phyloP scores from a whole-genome alignment of 2,888 invertebrate genomes.

The Cerceris rybyensis region DNA sequence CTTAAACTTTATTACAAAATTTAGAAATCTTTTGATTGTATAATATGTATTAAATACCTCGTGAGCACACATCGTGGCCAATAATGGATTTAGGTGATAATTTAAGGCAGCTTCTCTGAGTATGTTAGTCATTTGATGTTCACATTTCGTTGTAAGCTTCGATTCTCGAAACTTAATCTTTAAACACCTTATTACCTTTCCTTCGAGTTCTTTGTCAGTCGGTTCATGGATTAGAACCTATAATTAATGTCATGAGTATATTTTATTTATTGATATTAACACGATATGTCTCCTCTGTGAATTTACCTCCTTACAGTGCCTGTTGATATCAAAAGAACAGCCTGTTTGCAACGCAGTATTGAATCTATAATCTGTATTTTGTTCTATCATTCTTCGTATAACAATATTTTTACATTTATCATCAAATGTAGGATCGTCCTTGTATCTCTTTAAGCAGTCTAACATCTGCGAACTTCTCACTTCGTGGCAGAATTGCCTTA shows the following conservation, averaged over 20 bases:
- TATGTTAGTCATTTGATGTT: slow-evolving; percentile 91
- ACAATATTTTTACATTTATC: slow-evolving; percentile 92
- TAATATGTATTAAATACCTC: slow-evolving; percentile 82
- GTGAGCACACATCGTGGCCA: slow-evolving; percentile 90
- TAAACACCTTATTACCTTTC: slow-evolving; percentile 92
- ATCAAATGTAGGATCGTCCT: slow-evolving; percentile 90
- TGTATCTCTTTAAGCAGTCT: slow-evolving; percentile 90
- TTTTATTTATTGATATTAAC: neutral
- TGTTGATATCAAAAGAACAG: slow-evolving; percentile 92
- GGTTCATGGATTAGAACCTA: slow-evolving; percentile 59
- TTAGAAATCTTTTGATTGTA: neutral
- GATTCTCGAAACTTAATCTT: slow-evolving; percentile 90
- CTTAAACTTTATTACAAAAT: too few relatives aligned
- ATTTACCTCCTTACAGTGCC: slow-evolving; percentile 85
- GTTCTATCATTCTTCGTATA: slow-evolving; percentile 94
- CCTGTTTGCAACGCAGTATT: slow-evolving; percentile 92
- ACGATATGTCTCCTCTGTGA: neutral
- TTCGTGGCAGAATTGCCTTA: slow-evolving; percentile 91
- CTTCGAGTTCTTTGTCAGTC: slow-evolving; percentile 89
- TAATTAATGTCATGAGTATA: neutral
- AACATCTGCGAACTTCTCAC: slow-evolving; percentile 86
- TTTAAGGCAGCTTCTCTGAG: slow-evolving; percentile 95
- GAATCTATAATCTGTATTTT: slow-evolving; percentile 94
- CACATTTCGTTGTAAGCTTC: slow-evolving; percentile 89
- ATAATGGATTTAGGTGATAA: slow-evolving; percentile 93